A percentile compares a stretch with the other conserved stretches of the same genome.
Evolutionary conservation across 2,113 vertebrate genomes (phyloP).

Genomic region (Embiotoca jacksoni): DNA sequence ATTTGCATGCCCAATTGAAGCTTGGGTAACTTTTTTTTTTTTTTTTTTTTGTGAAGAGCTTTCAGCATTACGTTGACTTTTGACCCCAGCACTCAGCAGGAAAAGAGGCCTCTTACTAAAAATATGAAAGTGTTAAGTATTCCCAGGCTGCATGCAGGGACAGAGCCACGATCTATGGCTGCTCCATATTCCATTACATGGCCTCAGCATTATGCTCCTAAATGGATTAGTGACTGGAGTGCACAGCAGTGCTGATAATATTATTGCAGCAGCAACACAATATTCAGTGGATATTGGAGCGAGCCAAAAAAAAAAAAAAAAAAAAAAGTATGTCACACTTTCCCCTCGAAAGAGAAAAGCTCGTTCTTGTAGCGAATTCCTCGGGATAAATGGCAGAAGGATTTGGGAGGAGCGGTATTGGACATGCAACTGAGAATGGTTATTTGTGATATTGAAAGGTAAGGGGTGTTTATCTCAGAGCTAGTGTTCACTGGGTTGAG

Average conservation of each 20-base stretch:
- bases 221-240: slow-evolving; percentile 77
- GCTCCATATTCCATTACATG: slow-evolving; percentile 74
- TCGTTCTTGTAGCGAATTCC: slow-evolving; percentile 12
- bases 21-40: background rate
- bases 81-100: slow-evolving; percentile 56
- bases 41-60: slow-evolving; percentile 43
- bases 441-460: slow-evolving; percentile 8
- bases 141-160: slow-evolving; percentile 36
- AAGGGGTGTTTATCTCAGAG: slow-evolving; percentile 28
- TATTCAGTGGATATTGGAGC: slow-evolving; percentile 44
- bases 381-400: slow-evolving; percentile 13
- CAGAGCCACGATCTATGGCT: slow-evolving; percentile 58
- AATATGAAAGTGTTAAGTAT: slow-evolving; percentile 54
- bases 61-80: slow-evolving; percentile 61
- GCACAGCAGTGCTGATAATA: slow-evolving; percentile 65
- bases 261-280: slow-evolving; percentile 56
- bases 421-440: slow-evolving; percentile 1
- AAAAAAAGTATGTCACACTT: slow-evolving; percentile 3
- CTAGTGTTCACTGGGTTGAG: slow-evolving; percentile 14
- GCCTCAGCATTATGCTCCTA: slow-evolving; percentile 69
- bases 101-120: slow-evolving; percentile 36
- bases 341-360: slow-evolving; percentile 22
- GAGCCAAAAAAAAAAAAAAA: background rate
- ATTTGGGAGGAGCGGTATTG: slow-evolving; percentile 6
- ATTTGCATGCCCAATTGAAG: slow-evolving; percentile 76